Percentiles rank a stretch among this genome's conserved stretches.
phyloP scores from a whole-genome alignment of 2,113 vertebrate species.

The Parus major region DNA sequence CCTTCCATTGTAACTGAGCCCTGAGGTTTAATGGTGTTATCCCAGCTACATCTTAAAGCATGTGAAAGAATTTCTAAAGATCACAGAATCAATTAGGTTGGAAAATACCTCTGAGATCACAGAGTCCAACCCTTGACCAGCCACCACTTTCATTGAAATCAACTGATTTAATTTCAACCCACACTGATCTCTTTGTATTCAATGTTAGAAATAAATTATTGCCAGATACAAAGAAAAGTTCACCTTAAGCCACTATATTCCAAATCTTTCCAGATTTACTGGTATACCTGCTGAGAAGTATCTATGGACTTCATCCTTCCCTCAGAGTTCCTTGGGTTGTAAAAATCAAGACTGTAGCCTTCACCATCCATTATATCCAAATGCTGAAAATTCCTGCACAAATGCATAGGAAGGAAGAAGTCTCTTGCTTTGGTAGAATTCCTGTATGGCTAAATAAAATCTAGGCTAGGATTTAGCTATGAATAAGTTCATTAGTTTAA shows the following conservation, averaged over 20 bases:
- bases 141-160: background rate
- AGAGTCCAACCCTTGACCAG: background rate
- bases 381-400: background rate
- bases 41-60: background rate
- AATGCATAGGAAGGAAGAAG: background rate
- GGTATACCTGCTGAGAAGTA: background rate
- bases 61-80: background rate
- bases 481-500: background rate
- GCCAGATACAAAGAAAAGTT: background rate
- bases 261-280: background rate
- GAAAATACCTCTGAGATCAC: background rate
- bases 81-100: background rate
- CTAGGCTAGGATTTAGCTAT: background rate
- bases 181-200: background rate
- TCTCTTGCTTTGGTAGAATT: background rate
- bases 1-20: background rate
- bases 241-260: background rate
- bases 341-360: background rate
- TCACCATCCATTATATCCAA: background rate
- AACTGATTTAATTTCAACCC: background rate
- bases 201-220: background rate
- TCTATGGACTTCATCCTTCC: background rate
- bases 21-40: background rate
- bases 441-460: background rate
- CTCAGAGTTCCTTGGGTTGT: background rate